Evolutionary conservation across 2,888 invertebrate species (phyloP).

Genomic region (Adelognathus sp.): DNA sequence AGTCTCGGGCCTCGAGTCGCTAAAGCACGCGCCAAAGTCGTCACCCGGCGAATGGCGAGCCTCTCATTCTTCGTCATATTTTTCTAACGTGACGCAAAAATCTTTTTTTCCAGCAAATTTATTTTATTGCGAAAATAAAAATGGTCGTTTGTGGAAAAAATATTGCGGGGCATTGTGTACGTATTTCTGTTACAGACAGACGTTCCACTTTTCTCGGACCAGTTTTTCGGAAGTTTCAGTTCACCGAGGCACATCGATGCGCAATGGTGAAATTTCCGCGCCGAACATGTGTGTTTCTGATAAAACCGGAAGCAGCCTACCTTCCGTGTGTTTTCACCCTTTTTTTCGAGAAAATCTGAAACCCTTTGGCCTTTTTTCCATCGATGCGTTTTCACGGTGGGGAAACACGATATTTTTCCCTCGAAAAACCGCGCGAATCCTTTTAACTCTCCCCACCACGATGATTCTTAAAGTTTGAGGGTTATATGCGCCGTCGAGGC

Average conservation of each 20-base stretch:
- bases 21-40: constrained; percentile 45
- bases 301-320: neutral
- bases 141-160: neutral
- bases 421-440: constrained; percentile 44
- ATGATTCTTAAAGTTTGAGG: constrained; percentile 28
- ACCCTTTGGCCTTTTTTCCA: constrained; percentile 47
- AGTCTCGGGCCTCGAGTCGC: constrained; percentile 11
- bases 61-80: neutral
- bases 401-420: constrained; percentile 53
- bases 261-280: neutral
- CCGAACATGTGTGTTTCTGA: neutral
- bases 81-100: neutral
- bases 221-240: constrained; percentile 4
- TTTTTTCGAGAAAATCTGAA: constrained; percentile 37
- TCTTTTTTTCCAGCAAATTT: no score
- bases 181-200: no score
- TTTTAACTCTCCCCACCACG: constrained; percentile 10
- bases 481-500: constrained; percentile 1
- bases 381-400: neutral
- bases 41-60: neutral
- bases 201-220: neutral
- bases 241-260: neutral
- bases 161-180: neutral
- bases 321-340: neutral
- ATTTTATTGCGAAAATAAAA: neutral